Evolutionary conservation across 1,140 invertebrate genomes (phyloP), one percentile per base, ranked within the genome.

Genomic region (Danaus melanippus): DNA sequence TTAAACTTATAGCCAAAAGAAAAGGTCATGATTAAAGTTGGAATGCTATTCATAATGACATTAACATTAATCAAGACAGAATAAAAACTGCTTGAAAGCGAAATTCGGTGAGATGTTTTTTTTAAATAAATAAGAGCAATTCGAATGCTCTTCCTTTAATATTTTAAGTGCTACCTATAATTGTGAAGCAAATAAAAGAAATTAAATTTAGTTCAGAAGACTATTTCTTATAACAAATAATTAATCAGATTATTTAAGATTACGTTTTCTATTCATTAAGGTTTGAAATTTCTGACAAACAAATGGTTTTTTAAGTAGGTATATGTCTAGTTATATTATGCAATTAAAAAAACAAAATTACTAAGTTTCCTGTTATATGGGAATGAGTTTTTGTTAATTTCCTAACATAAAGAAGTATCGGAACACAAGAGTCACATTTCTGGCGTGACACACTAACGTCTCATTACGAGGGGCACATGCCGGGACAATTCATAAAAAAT

Each of bases 351-450:
- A 32, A 32, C 21, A 32, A 32, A 32, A 32, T 32, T 7, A 32
- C 21, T 5, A 32, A 32, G 6, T 32, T 32, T 32, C 21, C 21
- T 32, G 4, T 32, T 32, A 4, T 32, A 32, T 32, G 21, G 21
- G 21, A 7, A 32, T 32, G 6, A 32, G 21, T 32, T 32, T 32
- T 32, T 32, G 21, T 32, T 32, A 32, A 32, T 32, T 32, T 32
- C 21, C 21, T 32, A 32, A 32, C 32, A 56, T 61, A 62, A 67
- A 74, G 71, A 65, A 48, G 41, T 67, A 76, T 75, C 71, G 79
- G 77, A 78, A 82, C 67, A 67, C 61, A 66, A 69, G 80, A 74
- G 66, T 86, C 83, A 76, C 76, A 76, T 86, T 79, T 77, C 83
- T 76, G 11, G 66, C 72, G 72, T 70, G 60, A 72, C 74, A 65